phyloP scores from a whole-genome alignment of 2,888 invertebrate genomes.

The Himalopsyche anomala region DNA sequence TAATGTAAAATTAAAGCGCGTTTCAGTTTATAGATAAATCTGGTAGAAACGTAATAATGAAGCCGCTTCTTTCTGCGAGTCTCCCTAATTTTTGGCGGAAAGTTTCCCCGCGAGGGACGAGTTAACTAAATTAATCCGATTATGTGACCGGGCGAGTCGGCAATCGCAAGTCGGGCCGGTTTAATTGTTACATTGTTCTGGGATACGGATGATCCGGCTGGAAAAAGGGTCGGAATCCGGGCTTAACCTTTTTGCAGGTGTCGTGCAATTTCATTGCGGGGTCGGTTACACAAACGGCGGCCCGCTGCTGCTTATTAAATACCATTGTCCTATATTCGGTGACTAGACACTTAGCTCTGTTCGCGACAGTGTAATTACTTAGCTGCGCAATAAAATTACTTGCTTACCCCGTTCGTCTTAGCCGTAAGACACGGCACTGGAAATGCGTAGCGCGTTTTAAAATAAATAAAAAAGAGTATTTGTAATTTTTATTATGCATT shows the following conservation, averaged over 20 bases:
- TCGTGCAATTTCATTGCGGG: slow-evolving; percentile 51
- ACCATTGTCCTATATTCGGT: slow-evolving; percentile 32
- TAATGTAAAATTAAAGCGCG: slow-evolving; percentile 31
- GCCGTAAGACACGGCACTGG: not conserved
- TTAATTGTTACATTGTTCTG: slow-evolving; percentile 58
- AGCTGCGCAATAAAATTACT: slow-evolving; percentile 39
- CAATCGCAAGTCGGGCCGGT: slow-evolving; percentile 37
- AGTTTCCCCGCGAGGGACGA: slow-evolving; percentile 47
- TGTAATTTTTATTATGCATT: too few relatives aligned
- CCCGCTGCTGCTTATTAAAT: slow-evolving; percentile 42
- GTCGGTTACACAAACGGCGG: slow-evolving; percentile 28
- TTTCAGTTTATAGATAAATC: slow-evolving; percentile 38
- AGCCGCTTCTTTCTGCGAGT: slow-evolving; percentile 12
- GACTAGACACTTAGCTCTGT: slow-evolving; percentile 16
- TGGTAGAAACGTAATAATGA: slow-evolving; percentile 36
- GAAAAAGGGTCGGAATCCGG: slow-evolving; percentile 22
- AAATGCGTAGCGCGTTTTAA: not conserved
- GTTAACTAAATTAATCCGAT: slow-evolving; percentile 62
- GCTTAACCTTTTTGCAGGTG: slow-evolving; percentile 57
- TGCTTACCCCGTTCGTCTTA: slow-evolving; percentile 1
- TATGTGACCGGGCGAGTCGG: slow-evolving; percentile 53
- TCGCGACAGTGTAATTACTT: slow-evolving; percentile 32
- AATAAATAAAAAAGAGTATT: too few relatives aligned
- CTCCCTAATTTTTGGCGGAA: slow-evolving; percentile 35
- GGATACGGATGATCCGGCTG: slow-evolving; percentile 42